A percentile compares a stretch with the other conserved stretches of the same genome.
phyloP scores from a whole-genome alignment of 2,113 vertebrate species.

The Hypocryptadius cinnamomeus region DNA sequence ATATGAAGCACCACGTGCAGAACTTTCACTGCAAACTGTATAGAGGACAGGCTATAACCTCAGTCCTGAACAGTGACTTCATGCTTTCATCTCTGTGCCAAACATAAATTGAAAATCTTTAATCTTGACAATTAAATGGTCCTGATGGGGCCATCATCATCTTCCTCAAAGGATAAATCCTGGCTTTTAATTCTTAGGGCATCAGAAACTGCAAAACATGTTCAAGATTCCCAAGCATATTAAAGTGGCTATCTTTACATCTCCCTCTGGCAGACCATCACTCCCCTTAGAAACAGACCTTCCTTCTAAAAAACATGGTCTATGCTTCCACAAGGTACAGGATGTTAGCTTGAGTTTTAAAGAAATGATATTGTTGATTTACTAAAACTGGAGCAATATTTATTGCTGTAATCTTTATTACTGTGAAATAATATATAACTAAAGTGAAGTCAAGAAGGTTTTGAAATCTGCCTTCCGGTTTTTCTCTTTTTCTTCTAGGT shows the following conservation, averaged over 20 bases:
- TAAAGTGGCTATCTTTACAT: not conserved
- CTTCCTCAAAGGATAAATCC: not conserved
- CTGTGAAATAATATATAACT: not conserved
- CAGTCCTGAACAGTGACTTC: not conserved
- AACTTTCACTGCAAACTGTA: not conserved
- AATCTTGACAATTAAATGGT: not conserved
- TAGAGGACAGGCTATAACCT: not conserved
- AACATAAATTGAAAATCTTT: not conserved
- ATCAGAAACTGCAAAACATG: not conserved
- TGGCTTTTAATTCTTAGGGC: not conserved
- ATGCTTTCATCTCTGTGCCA: not conserved
- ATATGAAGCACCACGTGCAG: not conserved
- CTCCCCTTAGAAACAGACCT: not conserved
- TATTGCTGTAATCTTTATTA: conserved; percentile 19
- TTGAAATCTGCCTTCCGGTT: conserved; percentile 79
- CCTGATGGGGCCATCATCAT: not conserved
- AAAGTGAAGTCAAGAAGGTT: conserved; percentile 86
- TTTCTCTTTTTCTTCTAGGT: conserved; percentile 72
- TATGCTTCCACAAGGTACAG: not conserved
- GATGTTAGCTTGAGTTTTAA: not conserved
- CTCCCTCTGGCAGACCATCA: not conserved
- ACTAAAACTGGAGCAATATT: not conserved
- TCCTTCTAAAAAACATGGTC: not conserved
- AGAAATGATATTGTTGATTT: not conserved
- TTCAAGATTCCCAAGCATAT: not conserved